Base-by-base conservation (phyloP, 2,113 vertebrate species). In the Elachura formosa region DNA sequence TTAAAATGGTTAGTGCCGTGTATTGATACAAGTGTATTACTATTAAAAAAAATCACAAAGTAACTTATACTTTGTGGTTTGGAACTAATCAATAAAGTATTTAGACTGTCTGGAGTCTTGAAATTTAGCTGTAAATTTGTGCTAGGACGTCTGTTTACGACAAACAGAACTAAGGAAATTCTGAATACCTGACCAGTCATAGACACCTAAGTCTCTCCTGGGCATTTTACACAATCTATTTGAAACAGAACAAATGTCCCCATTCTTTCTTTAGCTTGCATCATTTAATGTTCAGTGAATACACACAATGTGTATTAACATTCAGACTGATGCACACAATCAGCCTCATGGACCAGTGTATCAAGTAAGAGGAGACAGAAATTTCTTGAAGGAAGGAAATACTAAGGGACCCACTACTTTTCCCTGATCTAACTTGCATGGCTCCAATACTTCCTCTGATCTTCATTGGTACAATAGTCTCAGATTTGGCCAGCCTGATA, bases 11-110 rank as follows among this genome's bases (percentile, higher is more conserved):
- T 85, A 95, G 38, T 80, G 78, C 17, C 46, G 77, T 7, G 46
- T 79, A 95, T 61, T 2, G 12, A 88, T 43, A 52, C 10, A 91
- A 89, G 55, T 80, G 54, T 88, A 93, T 77, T 85, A 66, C 34
- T 69, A 61, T 80, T 62, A 54, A 64, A 75, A 36, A 19, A n/a
- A n/a, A 56, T 14, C 72, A 66, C 36, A n/a, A 93, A 89, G 67
- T 74, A 77, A 94, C 36, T 34, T 78, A 89, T 15, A 78, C 36
- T 82, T 91, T 56, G 59, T 81, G 64, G 76, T 91, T 26, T 76
- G 58, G 45, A 91, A 79, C 73, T 96, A 93, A 96, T 83, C 89
- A 96, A 96, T 96, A 97, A 96, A 96, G 84, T 69, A 71, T 55
- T 94, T 74, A 96, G 78, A 91, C 38, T 87, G 59, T 43, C 26